These are phyloP conservation scores for Lithobates sylvaticus DNA, from an alignment of 2,797 vertebrate genomes.

Conservation along the genomic window DNA sequence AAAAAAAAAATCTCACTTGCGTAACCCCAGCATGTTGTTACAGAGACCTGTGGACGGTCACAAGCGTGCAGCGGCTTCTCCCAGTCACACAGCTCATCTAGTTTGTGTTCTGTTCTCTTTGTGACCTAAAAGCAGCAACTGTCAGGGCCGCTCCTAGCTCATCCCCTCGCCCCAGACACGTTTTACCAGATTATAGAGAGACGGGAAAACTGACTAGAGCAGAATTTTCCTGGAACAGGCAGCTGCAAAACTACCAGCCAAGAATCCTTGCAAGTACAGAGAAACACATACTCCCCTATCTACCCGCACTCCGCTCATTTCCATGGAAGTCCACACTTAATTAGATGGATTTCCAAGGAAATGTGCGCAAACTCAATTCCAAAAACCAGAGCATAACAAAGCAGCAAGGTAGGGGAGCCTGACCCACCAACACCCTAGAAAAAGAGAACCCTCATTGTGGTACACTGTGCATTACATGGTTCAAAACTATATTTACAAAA, in stretches of 20 bases:
- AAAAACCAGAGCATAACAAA: background rate
- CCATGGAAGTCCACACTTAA: too few species aligned
- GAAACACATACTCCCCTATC: background rate
- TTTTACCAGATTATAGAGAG: conserved; percentile 54
- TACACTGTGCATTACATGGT: background rate
- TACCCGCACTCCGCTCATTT: background rate
- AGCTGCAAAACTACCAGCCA: conserved; percentile 36
- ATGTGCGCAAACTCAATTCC: conserved; percentile 1
- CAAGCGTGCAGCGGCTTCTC: conserved; percentile 6
- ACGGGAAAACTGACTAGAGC: conserved; percentile 39
- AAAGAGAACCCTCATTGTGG: background rate
- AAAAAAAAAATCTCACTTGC: background rate
- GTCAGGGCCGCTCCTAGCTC: conserved; percentile 51
- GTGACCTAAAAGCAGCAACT: conserved; percentile 51
- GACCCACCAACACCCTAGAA: background rate
- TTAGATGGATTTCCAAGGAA: background rate
- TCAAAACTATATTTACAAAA: background rate
- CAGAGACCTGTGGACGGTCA: conserved; percentile 11
- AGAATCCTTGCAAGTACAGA: conserved; percentile 18
- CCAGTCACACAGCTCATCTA: background rate
- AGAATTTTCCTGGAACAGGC: conserved; percentile 57
- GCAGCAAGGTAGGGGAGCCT: background rate
- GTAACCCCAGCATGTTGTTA: background rate
- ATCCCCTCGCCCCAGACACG: conserved; percentile 48
- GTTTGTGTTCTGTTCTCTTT: conserved; percentile 3